phyloP scores from a whole-genome alignment of 23 tunicate genomes.

The Trididemnum clinides region DNA sequence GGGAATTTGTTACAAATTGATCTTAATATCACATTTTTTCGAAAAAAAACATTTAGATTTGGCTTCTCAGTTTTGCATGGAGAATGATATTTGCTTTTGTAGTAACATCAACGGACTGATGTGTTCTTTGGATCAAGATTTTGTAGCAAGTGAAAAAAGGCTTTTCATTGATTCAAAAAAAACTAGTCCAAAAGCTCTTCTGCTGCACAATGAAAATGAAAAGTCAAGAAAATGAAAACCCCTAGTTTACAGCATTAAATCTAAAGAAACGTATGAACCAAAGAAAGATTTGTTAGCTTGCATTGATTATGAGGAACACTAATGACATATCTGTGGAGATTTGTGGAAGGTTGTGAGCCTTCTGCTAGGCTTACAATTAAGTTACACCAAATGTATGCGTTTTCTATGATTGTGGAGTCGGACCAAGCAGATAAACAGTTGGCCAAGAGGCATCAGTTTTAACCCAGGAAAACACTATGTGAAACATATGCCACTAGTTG shows the following conservation, averaged over 20 bases:
- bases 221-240: neutral
- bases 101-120: neutral
- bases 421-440: neutral
- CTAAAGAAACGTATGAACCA: neutral
- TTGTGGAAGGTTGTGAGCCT: slow-evolving; percentile 20
- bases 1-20: too few species aligned
- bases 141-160: neutral
- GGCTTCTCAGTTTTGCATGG: neutral
- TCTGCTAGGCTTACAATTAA: neutral
- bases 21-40: neutral
- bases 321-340: slow-evolving; percentile 7
- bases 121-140: neutral
- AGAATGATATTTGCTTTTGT: neutral
- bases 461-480: slow-evolving; percentile 6
- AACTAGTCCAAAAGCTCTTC: slow-evolving; percentile 8
- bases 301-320: neutral
- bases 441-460: neutral
- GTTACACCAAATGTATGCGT: slow-evolving; percentile 19
- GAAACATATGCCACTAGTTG: neutral
- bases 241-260: neutral
- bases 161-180: slow-evolving; percentile 27
- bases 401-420: neutral
- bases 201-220: slow-evolving; percentile 20
- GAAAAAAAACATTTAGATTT: neutral
- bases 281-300: neutral